Base-by-base conservation (phyloP, 2,113 vertebrate species). In the Sceloporus tristichus region DNA sequence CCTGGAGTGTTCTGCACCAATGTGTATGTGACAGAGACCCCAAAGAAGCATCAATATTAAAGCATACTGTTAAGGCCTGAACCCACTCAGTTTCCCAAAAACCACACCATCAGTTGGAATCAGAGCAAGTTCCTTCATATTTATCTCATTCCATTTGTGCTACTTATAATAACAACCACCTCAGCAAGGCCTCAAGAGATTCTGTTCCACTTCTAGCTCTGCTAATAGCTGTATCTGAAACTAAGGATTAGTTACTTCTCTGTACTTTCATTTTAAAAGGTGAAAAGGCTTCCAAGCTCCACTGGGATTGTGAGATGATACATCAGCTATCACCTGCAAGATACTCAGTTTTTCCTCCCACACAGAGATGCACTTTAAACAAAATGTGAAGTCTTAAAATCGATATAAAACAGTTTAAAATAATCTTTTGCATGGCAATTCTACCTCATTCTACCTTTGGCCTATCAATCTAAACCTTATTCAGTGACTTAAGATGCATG, bases 211-310 rank as follows among this genome's bases (percentile, higher is more conserved):
- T 53, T 85, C 65, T 25, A 85, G 84, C 27, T 66, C 62, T 53
- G 59, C 42, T 48, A 78, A 78, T 48, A 85, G 48, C 59, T 66
- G 40, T 70, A 68, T 34, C 9, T 85, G 84, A 85, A 85, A 68
- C 74, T 27, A 65, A 42, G 53, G 10, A 74, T 25, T 68, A 78
- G 25, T 66, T 76, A 34, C 59, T 53, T 83, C 14, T 53, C 38
- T 21, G 27, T 53, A 53, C 18, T 78, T 85, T 78, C 25, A 18
- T 77, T 77, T 78, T 76, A 77, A 48, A 85, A 78, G 75, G 59
- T n/a, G 29, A 85, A 85, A 78, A 85, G 40, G 40, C 65, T 70
- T n/a, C 40, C 19, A 7, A 40, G 62, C 40, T 38, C n/a, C 81
- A 83, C 23, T 7, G 38, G 54, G 23, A 76, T 76, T 85, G 9